Conservation (phyloP, 2,888 invertebrate species). For the Buathra laborator region DNA sequence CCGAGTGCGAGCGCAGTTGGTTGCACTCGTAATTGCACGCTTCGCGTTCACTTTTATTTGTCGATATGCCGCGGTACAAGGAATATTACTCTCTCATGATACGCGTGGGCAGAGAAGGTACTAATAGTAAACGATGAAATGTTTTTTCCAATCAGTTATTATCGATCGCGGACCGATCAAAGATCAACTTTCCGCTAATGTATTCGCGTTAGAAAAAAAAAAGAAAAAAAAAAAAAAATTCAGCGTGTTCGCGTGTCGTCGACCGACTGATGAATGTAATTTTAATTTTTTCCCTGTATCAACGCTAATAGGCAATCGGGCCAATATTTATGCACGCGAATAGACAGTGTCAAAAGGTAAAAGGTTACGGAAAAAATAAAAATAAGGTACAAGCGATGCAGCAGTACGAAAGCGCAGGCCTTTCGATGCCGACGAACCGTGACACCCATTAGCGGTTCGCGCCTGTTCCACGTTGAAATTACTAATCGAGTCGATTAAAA, state of each 20-base stretch:
- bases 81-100: background rate
- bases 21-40: constrained; percentile 56
- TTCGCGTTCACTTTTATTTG: constrained; percentile 31
- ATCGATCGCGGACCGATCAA: background rate
- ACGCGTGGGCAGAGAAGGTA: constrained; percentile 25
- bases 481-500: constrained; percentile 79
- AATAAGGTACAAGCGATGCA: background rate
- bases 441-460: constrained; percentile 73
- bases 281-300: background rate
- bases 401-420: constrained; percentile 45
- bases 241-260: background rate
- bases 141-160: background rate
- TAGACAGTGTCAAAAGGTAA: background rate
- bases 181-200: background rate
- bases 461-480: constrained; percentile 74
- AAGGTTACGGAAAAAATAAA: background rate
- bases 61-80: background rate
- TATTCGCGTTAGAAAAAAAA: background rate
- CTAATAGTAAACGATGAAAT: background rate
- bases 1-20: constrained; percentile 2
- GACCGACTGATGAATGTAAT: background rate
- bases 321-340: background rate
- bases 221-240: background rate
- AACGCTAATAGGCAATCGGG: background rate
- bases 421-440: constrained; percentile 65